Evolutionary conservation across 2,113 vertebrate species (phyloP).

Genomic region (Macrotis lagotis): DNA sequence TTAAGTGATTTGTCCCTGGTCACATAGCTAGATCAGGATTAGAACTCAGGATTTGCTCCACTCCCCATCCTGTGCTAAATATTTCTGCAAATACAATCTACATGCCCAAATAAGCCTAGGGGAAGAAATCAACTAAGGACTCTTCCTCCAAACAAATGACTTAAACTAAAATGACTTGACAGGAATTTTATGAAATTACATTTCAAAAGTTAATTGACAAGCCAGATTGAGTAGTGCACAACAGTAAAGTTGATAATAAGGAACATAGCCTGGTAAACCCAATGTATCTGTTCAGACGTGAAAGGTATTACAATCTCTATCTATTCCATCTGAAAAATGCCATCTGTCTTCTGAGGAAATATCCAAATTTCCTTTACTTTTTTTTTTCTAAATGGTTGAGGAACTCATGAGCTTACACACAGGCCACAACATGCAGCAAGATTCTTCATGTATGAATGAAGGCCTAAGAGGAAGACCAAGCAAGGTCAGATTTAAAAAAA

Average conservation of each 20-base stretch:
- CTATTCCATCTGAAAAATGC: slow-evolving; percentile 84
- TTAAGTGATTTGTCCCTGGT: not conserved
- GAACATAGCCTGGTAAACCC: slow-evolving; percentile 60
- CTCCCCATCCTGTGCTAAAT: not conserved
- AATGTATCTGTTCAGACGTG: slow-evolving; percentile 74
- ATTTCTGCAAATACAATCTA: not conserved
- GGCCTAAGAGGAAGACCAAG: not conserved
- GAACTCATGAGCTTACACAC: slow-evolving; percentile 82
- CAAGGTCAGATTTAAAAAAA: slow-evolving; percentile 41
- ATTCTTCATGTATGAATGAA: slow-evolving; percentile 49
- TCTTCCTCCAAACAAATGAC: not conserved
- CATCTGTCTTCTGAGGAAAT: slow-evolving; percentile 77
- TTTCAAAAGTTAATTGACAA: not conserved
- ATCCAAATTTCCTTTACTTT: slow-evolving; percentile 77
- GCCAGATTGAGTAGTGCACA: not conserved
- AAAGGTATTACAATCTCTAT: slow-evolving; percentile 81
- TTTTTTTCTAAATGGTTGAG: slow-evolving; percentile 63
- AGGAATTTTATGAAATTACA: not conserved
- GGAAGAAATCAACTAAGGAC: not conserved
- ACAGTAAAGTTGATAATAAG: not conserved
- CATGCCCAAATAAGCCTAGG: not conserved
- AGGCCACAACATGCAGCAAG: slow-evolving; percentile 78
- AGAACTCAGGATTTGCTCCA: not conserved
- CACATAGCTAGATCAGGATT: not conserved
- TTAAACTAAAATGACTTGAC: not conserved